Conservation (phyloP, 2,888 invertebrate species). For the Hirtodrosophila confusa region DNA sequence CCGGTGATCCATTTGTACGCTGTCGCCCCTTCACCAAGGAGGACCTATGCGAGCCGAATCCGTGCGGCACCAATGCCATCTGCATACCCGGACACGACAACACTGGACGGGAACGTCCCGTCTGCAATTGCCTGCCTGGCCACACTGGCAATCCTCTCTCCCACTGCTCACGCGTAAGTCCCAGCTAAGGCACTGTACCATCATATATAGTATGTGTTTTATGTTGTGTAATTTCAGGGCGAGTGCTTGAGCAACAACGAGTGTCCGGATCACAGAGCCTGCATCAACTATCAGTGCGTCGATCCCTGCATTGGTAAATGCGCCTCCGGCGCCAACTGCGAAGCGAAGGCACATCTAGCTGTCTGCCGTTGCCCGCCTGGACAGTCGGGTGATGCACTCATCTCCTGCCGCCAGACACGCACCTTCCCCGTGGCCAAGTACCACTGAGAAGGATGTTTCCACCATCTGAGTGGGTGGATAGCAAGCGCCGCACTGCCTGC, state of each 20-base stretch:
- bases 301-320: constrained; percentile 92
- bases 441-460: constrained; percentile 43
- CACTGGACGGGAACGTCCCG: constrained; percentile 91
- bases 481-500: constrained; percentile 70
- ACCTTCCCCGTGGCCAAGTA: constrained; percentile 83
- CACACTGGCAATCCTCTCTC: constrained; percentile 91
- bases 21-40: constrained; percentile 93
- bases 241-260: constrained; percentile 92
- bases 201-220: background rate
- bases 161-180: constrained; percentile 87
- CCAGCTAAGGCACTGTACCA: background rate
- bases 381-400: constrained; percentile 86
- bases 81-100: constrained; percentile 94
- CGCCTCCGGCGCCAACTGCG: constrained; percentile 90
- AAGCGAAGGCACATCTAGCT: constrained; percentile 90
- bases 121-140: constrained; percentile 92
- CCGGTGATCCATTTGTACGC: constrained; percentile 92
- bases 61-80: constrained; percentile 88
- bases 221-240: constrained; percentile 85
- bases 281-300: constrained; percentile 90
- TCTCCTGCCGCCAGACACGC: constrained; percentile 85
- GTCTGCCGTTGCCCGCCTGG: constrained; percentile 92
- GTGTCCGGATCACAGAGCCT: constrained; percentile 90
- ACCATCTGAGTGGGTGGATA: constrained; percentile 14
- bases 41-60: constrained; percentile 93